Conservation (phyloP, 2,888 invertebrate species). For the Ypsolopha scabrella region DNA sequence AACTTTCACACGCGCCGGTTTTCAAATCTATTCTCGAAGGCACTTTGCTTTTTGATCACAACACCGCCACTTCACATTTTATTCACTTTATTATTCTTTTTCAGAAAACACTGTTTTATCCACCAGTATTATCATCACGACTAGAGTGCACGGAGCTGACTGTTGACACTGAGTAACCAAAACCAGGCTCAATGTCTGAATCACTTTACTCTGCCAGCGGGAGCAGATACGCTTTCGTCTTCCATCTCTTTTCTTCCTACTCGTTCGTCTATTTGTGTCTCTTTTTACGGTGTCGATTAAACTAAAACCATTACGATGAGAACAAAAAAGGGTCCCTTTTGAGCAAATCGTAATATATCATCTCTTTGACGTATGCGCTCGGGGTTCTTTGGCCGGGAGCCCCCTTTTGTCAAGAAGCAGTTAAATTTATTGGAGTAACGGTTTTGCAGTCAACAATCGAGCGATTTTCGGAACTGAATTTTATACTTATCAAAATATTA, state of each 20-base stretch:
- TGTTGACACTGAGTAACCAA: conserved; percentile 55
- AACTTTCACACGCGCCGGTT: no score
- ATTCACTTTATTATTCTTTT: no score
- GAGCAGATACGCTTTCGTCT: conserved; percentile 43
- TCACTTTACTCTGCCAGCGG: conserved; percentile 55
- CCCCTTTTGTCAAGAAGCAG: conserved; percentile 48
- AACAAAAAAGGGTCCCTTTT: conserved; percentile 71
- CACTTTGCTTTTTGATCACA: no score
- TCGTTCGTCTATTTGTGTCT: conserved; percentile 17
- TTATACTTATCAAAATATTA: background rate
- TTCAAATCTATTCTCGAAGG: no score
- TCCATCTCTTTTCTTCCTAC: conserved; percentile 26
- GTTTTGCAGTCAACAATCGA: conserved; percentile 17
- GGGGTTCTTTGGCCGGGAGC: conserved; percentile 45
- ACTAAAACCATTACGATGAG: conserved; percentile 64
- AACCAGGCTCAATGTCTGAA: conserved; percentile 43
- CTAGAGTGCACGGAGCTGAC: conserved; percentile 43
- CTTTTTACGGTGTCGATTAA: conserved; percentile 47
- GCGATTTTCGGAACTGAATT: background rate
- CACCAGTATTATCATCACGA: background rate
- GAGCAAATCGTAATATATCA: conserved; percentile 68
- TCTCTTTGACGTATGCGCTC: conserved; percentile 58
- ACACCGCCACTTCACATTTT: no score
- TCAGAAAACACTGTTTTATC: no score
- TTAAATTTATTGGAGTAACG: conserved; percentile 59